Percentiles rank a stretch among this genome's conserved stretches.
Conservation (phyloP, 2,888 invertebrate genomes). For the Trimorus sp. region DNA sequence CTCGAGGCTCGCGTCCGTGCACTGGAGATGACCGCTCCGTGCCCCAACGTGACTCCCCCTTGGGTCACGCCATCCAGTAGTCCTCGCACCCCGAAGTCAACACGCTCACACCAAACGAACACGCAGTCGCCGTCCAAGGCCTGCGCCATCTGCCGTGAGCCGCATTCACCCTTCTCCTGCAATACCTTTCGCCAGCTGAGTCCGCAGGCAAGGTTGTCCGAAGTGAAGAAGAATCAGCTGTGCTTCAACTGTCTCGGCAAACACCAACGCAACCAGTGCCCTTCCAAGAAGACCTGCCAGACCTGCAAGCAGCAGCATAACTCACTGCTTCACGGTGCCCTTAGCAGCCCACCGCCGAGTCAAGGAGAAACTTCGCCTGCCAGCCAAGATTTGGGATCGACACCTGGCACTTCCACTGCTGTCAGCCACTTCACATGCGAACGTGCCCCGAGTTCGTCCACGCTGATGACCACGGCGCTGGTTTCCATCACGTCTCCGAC, state of each 20-base stretch:
- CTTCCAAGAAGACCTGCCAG: not conserved
- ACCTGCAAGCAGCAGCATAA: constrained; percentile 5
- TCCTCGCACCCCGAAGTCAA: not conserved
- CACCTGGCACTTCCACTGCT: too few species aligned
- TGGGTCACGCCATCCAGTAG: not conserved
- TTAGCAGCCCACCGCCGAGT: too few species aligned
- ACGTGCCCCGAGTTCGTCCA: too few species aligned
- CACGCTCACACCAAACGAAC: not conserved
- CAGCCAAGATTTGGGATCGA: too few species aligned
- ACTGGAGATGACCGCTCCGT: not conserved
- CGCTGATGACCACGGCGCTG: too few species aligned
- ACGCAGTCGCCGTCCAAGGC: not conserved
- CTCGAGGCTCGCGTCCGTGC: not conserved
- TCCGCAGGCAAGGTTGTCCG: not conserved
- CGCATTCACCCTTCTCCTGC: not conserved
- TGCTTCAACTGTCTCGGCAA: constrained; percentile 6
- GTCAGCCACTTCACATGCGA: too few species aligned
- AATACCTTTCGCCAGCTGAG: not conserved
- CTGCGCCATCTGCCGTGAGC: not conserved
- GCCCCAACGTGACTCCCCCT: not conserved
- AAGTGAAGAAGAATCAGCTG: not conserved
- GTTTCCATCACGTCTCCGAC: not conserved
- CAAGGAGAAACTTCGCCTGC: too few species aligned
- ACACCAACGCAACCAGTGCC: not conserved
- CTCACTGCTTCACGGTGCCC: not conserved